Percentiles rank a stretch among this genome's conserved stretches.
phyloP scores from a whole-genome alignment of 53 echinoderm and acorn worm genomes.

The Stichopus horrens region DNA sequence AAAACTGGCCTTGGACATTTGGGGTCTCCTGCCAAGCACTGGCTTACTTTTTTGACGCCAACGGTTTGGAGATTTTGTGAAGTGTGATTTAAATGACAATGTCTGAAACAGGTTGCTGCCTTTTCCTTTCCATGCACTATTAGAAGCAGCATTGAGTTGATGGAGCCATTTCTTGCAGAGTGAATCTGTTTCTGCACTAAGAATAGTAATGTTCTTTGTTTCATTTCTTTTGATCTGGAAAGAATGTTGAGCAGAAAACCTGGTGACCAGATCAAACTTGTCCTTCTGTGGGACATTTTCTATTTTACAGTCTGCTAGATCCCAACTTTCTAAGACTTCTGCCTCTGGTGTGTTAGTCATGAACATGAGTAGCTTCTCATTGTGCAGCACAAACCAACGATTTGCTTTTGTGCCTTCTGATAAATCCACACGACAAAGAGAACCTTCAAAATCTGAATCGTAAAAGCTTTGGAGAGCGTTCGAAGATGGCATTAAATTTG shows the following conservation, averaged over 20 bases:
- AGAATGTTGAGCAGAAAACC: constrained; percentile 5
- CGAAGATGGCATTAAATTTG: background rate
- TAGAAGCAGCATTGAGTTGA: background rate
- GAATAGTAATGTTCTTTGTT: background rate
- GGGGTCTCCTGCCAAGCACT: background rate
- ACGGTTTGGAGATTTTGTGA: constrained; percentile 17
- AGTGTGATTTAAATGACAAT: constrained; percentile 2
- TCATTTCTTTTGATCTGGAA: constrained; percentile 7
- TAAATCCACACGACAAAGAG: background rate
- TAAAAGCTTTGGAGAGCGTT: background rate
- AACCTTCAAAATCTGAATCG: background rate
- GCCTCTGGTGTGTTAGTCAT: constrained; percentile 1
- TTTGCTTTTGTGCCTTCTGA: background rate
- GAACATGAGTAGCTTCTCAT: constrained; percentile 1
- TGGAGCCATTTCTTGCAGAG: constrained; percentile 22
- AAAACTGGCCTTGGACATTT: constrained; percentile 26
- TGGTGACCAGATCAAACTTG: background rate
- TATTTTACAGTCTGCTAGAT: constrained; percentile 7
- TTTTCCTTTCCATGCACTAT: background rate
- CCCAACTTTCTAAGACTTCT: background rate
- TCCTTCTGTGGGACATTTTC: background rate
- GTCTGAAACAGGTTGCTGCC: background rate
- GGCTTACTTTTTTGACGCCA: background rate
- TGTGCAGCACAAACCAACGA: constrained; percentile 15
- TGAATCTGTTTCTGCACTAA: background rate